phyloP scores from a whole-genome alignment of 2,888 invertebrate species.

The Periphyllus acericola region DNA sequence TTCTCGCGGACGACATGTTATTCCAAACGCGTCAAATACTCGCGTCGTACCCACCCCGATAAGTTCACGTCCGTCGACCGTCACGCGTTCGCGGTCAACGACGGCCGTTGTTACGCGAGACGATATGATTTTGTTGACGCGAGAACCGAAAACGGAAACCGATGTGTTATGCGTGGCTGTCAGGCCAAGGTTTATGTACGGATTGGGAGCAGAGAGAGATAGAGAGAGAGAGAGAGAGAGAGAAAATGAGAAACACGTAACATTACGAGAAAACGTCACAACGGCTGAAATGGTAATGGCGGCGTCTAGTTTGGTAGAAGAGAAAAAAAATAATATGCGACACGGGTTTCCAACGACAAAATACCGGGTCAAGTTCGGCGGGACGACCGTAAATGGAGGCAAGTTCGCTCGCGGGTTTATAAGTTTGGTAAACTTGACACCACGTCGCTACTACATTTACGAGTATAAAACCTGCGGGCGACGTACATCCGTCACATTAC shows the following conservation, averaged over 20 bases:
- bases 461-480: slow-evolving; percentile 23
- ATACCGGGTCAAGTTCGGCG: slow-evolving; percentile 58
- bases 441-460: neutral
- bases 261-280: neutral
- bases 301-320: slow-evolving; percentile 10
- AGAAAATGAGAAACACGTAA: neutral
- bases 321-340: neutral
- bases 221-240: neutral
- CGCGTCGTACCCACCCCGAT: neutral
- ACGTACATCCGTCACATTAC: neutral
- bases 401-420: slow-evolving; percentile 15
- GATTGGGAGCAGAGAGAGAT: neutral
- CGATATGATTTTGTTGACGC: neutral
- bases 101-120: neutral
- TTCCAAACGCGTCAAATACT: too few relatives aligned
- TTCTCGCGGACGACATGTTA: too few relatives aligned
- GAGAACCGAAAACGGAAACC: neutral
- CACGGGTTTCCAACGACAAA: slow-evolving; percentile 3
- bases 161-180: neutral
- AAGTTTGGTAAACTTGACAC: slow-evolving; percentile 36
- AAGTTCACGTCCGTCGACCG: neutral
- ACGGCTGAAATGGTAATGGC: neutral
- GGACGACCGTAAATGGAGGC: slow-evolving; percentile 48
- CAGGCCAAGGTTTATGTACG: slow-evolving; percentile 20
- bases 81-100: neutral